Conservation (phyloP, 2,888 invertebrate genomes). For the Smittia aterrima region DNA sequence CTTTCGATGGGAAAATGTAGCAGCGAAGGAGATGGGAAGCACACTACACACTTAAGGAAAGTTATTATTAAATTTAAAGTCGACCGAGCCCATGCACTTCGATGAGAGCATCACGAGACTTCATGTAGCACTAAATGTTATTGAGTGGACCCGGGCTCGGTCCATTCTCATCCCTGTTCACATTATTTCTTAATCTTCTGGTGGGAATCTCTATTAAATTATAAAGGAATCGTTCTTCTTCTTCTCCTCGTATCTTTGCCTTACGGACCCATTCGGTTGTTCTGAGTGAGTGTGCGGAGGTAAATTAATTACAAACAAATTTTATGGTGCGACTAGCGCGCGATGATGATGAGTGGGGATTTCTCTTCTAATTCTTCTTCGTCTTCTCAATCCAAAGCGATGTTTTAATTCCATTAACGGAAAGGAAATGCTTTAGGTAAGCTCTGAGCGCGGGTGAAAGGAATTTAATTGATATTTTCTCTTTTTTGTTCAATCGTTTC, state of each 20-base stretch:
- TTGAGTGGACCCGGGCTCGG: too few species aligned
- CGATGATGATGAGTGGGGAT: constrained; percentile 31
- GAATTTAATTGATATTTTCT: constrained; percentile 40
- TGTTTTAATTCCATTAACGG: constrained; percentile 39
- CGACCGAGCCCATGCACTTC: too few species aligned
- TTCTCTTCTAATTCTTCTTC: neutral
- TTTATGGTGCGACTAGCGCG: constrained; percentile 39
- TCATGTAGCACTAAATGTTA: too few species aligned
- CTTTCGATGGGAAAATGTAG: constrained; percentile 1
- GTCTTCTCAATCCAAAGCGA: neutral
- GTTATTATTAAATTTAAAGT: too few species aligned
- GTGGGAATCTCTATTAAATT: constrained; percentile 41
- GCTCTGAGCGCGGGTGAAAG: neutral
- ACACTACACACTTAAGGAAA: too few species aligned
- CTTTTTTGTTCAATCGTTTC: neutral
- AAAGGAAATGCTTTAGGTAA: constrained; percentile 36
- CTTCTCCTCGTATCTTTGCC: constrained; percentile 13
- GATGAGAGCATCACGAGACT: too few species aligned
- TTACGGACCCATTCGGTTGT: neutral
- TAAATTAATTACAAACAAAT: constrained; percentile 42
- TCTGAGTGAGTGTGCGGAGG: constrained; percentile 14
- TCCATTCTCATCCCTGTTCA: neutral
- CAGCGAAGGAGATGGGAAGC: neutral
- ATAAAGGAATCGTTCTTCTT: constrained; percentile 27
- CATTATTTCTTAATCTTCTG: constrained; percentile 42